Evolutionary conservation across 2,888 invertebrate genomes (phyloP), one percentile per base, ranked within the genome.

Genomic region (Hirtodrosophila alboralis): DNA sequence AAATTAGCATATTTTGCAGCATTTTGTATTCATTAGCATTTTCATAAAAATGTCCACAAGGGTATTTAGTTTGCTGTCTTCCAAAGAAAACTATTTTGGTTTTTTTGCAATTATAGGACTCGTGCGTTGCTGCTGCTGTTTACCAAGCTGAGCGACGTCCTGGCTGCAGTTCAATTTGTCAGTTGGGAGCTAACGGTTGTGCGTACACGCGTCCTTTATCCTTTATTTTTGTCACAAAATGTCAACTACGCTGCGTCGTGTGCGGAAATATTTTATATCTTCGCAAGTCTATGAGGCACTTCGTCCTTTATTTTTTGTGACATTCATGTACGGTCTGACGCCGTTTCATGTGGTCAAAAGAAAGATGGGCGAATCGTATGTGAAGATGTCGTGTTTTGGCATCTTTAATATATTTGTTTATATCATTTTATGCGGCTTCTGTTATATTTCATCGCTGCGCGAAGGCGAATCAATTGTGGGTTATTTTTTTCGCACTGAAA

Each of bases 231-330:
- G 13, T 9, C 28, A 60, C 14, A 31, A 41, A 37, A 58, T 58
- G 57, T 70, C 84, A n/a, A 52, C 64, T 7, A 61, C 74, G 18
- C 34, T 88, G 27, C 74, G 54, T 14, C 78, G 81, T 21, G 79
- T 86, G 57, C 89, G 89, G 13, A 84, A 87, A 66, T 86, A 86
- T 57, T 87, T 89, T 14, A 81, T 88, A 53, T 87, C 89, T 9
- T 71, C 84, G 53, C 89, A 89, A 66, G 89, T 89, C n/a, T 89
- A 87, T 60, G 89, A 90, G 51, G 86, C 90, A 8, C 58, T 90
- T 27, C 84, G 84, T 41, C 90, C 90, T 0, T 45, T 90, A 2
- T 77, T 90, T 18, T 85, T 86, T 8, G 47, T 89, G 16, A 87
- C 88, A 2, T 90, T 88, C 23, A 57, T 89, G 0, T 87, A 85